These are phyloP conservation scores for Patella caerulea DNA, from an alignment of 2,888 invertebrate genomes.

Conservation along the genomic window DNA sequence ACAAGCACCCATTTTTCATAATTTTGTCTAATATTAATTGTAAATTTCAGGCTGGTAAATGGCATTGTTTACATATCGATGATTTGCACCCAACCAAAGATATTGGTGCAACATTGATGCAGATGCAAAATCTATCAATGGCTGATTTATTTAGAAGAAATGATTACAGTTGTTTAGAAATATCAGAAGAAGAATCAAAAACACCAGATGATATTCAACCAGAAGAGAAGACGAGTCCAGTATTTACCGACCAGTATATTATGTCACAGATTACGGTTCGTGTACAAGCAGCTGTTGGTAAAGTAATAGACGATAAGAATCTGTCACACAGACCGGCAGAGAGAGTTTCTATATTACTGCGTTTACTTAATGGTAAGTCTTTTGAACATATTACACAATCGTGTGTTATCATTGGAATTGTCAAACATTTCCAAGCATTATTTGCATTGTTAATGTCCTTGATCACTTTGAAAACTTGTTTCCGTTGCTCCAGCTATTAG, in stretches of 20 bases:
- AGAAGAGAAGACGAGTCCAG: slow-evolving; percentile 19
- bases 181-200: background rate
- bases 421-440: no score
- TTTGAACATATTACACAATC: no score
- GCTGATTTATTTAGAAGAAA: slow-evolving; percentile 35
- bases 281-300: slow-evolving; percentile 54
- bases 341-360: slow-evolving; percentile 47
- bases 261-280: slow-evolving; percentile 42
- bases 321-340: slow-evolving; percentile 42
- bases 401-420: no score
- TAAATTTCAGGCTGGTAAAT: slow-evolving; percentile 54
- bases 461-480: no score
- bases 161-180: no score
- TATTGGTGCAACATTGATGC: slow-evolving; percentile 43
- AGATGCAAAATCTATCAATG: slow-evolving; percentile 43
- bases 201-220: slow-evolving; percentile 1
- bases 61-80: slow-evolving; percentile 67
- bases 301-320: slow-evolving; percentile 49
- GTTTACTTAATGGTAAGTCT: slow-evolving; percentile 19
- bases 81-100: slow-evolving; percentile 49
- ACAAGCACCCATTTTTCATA: no score
- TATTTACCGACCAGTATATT: slow-evolving; percentile 8
- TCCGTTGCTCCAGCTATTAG: no score
- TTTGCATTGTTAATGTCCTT: no score
- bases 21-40: background rate